Conservation (phyloP, 2,113 vertebrate species). For the Mesembrinibis cayennensis region DNA sequence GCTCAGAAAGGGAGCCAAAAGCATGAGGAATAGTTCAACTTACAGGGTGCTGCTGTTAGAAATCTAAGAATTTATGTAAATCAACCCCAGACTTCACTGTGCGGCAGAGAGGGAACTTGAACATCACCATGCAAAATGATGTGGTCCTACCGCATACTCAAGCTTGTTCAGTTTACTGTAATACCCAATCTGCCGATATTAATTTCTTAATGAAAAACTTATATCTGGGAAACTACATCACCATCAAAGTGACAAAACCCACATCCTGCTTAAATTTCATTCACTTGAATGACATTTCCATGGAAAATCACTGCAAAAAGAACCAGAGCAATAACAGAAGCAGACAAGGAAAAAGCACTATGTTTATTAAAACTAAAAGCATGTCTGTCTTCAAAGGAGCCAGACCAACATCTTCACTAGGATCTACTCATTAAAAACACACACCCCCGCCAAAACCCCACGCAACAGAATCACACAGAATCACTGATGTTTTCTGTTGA, state of each 20-base stretch:
- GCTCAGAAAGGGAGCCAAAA: constrained; percentile 14
- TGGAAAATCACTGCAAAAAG: constrained; percentile 33
- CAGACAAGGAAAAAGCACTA: neutral
- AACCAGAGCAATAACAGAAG: constrained; percentile 3
- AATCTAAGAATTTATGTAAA: constrained; percentile 35
- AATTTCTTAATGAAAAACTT: constrained; percentile 51
- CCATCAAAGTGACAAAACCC: constrained; percentile 38
- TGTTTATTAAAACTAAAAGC: neutral
- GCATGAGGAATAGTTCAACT: neutral
- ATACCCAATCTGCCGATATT: constrained; percentile 32
- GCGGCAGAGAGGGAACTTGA: neutral
- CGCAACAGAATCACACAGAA: neutral
- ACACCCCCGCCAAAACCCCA: too few relatives aligned
- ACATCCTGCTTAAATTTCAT: constrained; percentile 38
- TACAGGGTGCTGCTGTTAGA: neutral
- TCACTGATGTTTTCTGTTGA: neutral
- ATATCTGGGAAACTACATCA: neutral
- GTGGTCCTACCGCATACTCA: neutral
- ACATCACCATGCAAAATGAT: neutral
- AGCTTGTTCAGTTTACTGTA: constrained; percentile 6
- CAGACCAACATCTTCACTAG: neutral
- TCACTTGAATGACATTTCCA: constrained; percentile 23
- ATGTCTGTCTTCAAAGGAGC: neutral
- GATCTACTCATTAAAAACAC: neutral
- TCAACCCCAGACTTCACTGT: constrained; percentile 4